phyloP scores from a whole-genome alignment of 2,888 invertebrate genomes.

The Chrysopilus asiliformis region DNA sequence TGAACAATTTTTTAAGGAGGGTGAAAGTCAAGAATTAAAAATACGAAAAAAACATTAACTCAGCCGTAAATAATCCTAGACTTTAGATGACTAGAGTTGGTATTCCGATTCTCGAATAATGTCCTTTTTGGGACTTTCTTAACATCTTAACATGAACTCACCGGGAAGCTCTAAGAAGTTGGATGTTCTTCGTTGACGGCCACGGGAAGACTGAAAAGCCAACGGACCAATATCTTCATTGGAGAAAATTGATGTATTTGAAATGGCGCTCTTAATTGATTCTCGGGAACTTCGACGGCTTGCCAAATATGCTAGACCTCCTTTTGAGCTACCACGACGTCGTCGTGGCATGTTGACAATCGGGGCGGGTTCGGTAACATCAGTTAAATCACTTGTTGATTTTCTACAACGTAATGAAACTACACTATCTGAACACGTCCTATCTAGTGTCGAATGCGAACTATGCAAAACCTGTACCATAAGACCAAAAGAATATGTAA shows the following conservation, averaged over 20 bases:
- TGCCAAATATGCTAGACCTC: slow-evolving; percentile 66
- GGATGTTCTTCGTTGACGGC: slow-evolving; percentile 66
- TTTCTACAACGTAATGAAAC: slow-evolving; percentile 45
- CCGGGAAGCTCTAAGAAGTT: slow-evolving; percentile 80
- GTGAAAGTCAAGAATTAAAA: too few species aligned
- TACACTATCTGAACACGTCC: slow-evolving; percentile 35
- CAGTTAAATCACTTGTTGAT: slow-evolving; percentile 62
- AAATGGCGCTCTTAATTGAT: slow-evolving; percentile 48
- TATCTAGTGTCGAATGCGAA: slow-evolving; percentile 34
- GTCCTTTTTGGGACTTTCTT: too few species aligned
- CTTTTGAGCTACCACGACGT: slow-evolving; percentile 46
- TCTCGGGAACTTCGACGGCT: slow-evolving; percentile 74
- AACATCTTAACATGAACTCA: too few species aligned
- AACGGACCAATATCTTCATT: slow-evolving; percentile 72
- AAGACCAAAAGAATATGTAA: background rate
- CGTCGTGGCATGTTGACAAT: slow-evolving; percentile 49
- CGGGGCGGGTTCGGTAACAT: slow-evolving; percentile 40
- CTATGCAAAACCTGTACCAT: slow-evolving; percentile 30
- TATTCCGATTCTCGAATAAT: too few species aligned
- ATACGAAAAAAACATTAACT: too few species aligned
- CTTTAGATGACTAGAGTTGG: too few species aligned
- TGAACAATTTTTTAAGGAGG: too few species aligned
- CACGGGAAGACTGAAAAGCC: slow-evolving; percentile 65
- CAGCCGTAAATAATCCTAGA: too few species aligned
- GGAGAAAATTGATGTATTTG: slow-evolving; percentile 50